Conservation (phyloP, 2,888 invertebrate genomes). For the Drosophila nr. fundita region DNA sequence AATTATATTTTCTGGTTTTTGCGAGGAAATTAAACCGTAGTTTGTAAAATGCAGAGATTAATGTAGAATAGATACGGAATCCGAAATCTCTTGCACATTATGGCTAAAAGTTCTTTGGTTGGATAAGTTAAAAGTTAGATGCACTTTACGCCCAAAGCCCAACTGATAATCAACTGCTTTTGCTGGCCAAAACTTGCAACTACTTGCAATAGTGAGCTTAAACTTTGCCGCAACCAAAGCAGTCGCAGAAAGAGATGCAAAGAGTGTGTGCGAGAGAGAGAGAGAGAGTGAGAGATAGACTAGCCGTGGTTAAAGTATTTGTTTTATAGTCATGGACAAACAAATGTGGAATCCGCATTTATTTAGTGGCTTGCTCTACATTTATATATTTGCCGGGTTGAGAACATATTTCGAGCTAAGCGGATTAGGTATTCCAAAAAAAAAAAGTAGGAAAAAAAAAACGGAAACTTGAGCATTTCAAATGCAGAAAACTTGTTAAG, state of each 20-base stretch:
- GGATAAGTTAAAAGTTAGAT: constrained; percentile 60
- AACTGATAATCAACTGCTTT: constrained; percentile 55
- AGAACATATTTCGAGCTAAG: constrained; percentile 50
- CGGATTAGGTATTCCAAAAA: constrained; percentile 54
- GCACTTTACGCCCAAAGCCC: constrained; percentile 30
- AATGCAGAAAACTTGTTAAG: constrained; percentile 57
- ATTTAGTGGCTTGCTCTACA: constrained; percentile 10
- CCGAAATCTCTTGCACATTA: constrained; percentile 27
- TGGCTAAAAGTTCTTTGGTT: constrained; percentile 27
- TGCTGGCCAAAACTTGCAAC: constrained; percentile 44
- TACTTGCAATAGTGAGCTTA: constrained; percentile 40
- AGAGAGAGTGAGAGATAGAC: not conserved
- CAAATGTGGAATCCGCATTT: constrained; percentile 11
- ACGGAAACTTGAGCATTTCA: constrained; percentile 26
- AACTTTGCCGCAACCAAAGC: constrained; percentile 26
- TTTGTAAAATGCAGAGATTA: not conserved
- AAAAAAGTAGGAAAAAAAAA: constrained; percentile 24
- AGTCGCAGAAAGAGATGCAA: not conserved
- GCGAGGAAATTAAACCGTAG: not conserved
- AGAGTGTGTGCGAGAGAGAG: not conserved
- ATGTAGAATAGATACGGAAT: constrained; percentile 7
- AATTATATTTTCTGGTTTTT: not conserved
- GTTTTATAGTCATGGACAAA: not conserved
- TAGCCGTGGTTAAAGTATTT: not conserved
- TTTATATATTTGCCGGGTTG: not conserved